A percentile compares a stretch with the other conserved stretches of the same genome.
These are phyloP conservation scores for Canis aureus DNA, from an alignment of 2,113 vertebrate genomes.

Conservation along the genomic window DNA sequence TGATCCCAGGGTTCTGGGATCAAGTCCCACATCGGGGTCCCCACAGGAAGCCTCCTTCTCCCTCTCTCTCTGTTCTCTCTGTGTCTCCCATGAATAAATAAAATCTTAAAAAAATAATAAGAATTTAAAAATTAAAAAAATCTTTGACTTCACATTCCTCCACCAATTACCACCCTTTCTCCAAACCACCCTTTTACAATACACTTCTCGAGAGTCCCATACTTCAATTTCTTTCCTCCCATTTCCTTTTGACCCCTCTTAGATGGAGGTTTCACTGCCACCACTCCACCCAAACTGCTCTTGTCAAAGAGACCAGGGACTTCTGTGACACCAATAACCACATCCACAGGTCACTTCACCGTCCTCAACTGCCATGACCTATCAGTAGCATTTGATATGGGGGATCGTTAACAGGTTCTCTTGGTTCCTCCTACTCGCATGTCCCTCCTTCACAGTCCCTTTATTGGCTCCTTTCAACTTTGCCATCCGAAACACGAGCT, in stretches of 20 bases:
- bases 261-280: background rate
- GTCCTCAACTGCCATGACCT: background rate
- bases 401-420: background rate
- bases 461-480: background rate
- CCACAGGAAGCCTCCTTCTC: too few species aligned
- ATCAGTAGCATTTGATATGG: background rate
- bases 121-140: background rate
- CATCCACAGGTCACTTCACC: background rate
- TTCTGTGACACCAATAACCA: background rate
- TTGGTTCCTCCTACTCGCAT: background rate
- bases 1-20: too few species aligned
- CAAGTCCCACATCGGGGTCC: too few species aligned
- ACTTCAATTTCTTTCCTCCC: background rate
- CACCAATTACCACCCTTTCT: background rate
- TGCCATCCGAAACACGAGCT: fast-evolving
- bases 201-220: background rate
- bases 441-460: background rate
- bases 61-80: too few species aligned
- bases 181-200: background rate
- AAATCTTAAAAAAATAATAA: too few species aligned
- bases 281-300: background rate
- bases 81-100: too few species aligned
- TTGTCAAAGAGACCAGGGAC: background rate
- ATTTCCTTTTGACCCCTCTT: background rate
- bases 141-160: background rate